Percentiles rank a stretch among this genome's conserved stretches.
These are phyloP conservation scores for Isurus oxyrinchus DNA, from an alignment of 2,113 vertebrate species.

Conservation along the genomic window DNA sequence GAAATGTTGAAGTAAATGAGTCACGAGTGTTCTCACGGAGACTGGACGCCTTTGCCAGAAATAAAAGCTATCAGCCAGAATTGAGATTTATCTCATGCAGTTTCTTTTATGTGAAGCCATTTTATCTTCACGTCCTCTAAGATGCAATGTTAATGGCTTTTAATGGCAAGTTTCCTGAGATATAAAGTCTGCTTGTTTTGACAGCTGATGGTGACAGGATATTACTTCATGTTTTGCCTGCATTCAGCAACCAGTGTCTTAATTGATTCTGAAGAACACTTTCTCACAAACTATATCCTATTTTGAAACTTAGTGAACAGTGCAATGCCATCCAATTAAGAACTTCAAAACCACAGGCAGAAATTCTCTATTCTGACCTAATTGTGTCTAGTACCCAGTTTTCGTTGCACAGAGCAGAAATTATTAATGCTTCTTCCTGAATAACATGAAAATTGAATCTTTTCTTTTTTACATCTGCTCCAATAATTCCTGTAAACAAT, in stretches of 20 bases:
- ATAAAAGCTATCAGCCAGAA: conserved; percentile 10
- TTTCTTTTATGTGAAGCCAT: background rate
- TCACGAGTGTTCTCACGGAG: background rate
- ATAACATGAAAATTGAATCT: background rate
- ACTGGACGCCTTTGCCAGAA: background rate
- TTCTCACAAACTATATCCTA: background rate
- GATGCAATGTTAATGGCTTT: background rate
- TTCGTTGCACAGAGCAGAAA: background rate
- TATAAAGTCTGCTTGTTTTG: background rate
- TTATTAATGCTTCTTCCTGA: background rate
- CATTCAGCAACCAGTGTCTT: background rate
- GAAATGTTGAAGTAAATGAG: background rate
- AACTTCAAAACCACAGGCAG: background rate
- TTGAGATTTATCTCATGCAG: background rate
- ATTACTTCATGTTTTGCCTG: background rate
- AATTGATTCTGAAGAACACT: background rate
- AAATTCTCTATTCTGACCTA: background rate
- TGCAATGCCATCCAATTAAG: background rate
- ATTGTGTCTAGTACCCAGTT: background rate
- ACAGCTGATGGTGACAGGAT: background rate
- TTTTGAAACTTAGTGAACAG: background rate
- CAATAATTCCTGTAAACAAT: background rate
- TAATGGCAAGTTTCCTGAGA: background rate
- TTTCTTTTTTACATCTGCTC: background rate
- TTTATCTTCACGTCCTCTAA: background rate